Conservation (phyloP, 1,140 invertebrate genomes). For the Gonioctena quinquepunctata region DNA sequence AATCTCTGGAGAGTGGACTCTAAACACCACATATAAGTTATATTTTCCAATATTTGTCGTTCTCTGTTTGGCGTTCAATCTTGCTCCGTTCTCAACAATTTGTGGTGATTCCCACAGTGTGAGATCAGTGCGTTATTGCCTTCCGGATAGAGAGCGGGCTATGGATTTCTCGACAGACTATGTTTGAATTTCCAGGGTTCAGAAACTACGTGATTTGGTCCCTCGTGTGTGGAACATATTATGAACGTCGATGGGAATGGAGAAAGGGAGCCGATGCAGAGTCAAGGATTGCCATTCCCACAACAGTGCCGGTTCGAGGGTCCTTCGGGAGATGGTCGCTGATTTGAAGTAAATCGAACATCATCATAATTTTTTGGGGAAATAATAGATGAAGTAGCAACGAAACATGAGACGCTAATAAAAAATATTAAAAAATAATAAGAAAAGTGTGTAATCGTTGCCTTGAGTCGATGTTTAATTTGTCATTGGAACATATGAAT, state of each 20-base stretch:
- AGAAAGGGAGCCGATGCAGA: too few relatives aligned
- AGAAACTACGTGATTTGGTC: conserved; percentile 11
- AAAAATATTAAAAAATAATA: too few relatives aligned
- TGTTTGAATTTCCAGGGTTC: conserved; percentile 10
- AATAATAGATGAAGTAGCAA: too few relatives aligned
- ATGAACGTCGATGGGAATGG: background rate
- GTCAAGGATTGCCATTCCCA: too few relatives aligned
- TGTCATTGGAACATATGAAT: too few relatives aligned
- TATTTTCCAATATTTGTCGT: conserved; percentile 11
- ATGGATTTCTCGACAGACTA: conserved; percentile 2
- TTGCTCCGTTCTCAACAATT: conserved; percentile 7
- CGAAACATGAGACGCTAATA: too few relatives aligned
- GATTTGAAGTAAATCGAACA: too few relatives aligned
- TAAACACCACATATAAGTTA: conserved; percentile 18
- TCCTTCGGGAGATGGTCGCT: too few relatives aligned
- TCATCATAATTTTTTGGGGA: too few relatives aligned
- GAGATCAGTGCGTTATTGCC: conserved; percentile 15
- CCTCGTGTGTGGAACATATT: background rate
- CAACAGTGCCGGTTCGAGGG: too few relatives aligned
- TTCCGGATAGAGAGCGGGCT: conserved; percentile 6
- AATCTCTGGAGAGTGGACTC: conserved; percentile 15
- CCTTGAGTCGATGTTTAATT: too few relatives aligned
- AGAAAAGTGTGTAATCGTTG: too few relatives aligned
- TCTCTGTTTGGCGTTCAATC: conserved; percentile 14
- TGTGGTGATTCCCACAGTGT: conserved; percentile 7